These are phyloP conservation scores for Dryomyza anilis DNA, from an alignment of 2,888 invertebrate species.

Conservation along the genomic window DNA sequence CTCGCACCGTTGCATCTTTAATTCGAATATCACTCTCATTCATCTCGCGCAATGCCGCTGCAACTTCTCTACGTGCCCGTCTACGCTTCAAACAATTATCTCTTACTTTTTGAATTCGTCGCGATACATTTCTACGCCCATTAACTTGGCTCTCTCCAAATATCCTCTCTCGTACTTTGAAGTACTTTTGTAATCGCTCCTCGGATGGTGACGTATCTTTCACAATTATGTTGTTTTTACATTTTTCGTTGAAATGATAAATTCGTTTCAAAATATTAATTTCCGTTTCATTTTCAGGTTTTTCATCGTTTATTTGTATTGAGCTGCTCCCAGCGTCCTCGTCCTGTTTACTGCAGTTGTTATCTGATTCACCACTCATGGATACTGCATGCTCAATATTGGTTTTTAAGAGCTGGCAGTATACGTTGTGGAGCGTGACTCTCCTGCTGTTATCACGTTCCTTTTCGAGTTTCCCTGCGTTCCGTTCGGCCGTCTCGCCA, in stretches of 20 bases:
- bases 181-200: background rate
- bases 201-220: too few species aligned
- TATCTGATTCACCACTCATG: too few species aligned
- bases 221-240: too few species aligned
- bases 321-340: too few species aligned
- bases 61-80: background rate
- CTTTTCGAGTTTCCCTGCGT: too few species aligned
- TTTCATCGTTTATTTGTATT: too few species aligned
- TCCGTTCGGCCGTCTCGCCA: too few species aligned
- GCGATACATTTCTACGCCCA: background rate
- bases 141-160: background rate
- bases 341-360: too few species aligned
- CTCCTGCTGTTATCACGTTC: too few species aligned
- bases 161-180: background rate
- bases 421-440: too few species aligned
- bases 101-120: background rate
- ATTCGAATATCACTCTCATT: background rate
- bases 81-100: background rate
- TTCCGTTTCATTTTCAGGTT: background rate
- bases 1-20: background rate
- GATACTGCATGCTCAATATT: too few species aligned
- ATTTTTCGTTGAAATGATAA: background rate
- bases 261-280: background rate
- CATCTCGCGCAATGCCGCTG: background rate
- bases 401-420: too few species aligned